phyloP scores from a whole-genome alignment of 1,140 invertebrate species.

The Brachionus calyciflorus region DNA sequence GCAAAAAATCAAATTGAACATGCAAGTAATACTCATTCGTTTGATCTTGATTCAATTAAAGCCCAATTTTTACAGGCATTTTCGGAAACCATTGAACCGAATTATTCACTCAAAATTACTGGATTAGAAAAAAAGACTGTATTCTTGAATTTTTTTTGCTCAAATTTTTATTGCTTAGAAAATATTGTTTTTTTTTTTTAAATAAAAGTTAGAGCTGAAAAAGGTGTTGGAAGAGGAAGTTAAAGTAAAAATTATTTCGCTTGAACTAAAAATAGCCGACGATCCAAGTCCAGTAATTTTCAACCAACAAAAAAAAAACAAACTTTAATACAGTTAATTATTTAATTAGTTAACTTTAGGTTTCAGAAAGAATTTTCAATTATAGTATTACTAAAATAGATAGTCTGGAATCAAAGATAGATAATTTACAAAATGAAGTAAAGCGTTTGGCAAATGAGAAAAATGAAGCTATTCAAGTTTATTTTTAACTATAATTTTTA shows the following conservation, averaged over 20 bases:
- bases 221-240: neutral
- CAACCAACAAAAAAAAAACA: neutral
- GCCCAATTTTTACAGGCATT: no score
- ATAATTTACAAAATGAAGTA: neutral
- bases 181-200: neutral
- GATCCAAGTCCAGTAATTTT: neutral
- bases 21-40: no score
- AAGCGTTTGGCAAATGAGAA: neutral
- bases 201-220: slow-evolving; percentile 3
- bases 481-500: no score
- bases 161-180: neutral
- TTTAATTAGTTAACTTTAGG: neutral
- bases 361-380: neutral
- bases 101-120: neutral
- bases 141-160: no score
- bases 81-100: no score
- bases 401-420: neutral
- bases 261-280: slow-evolving; percentile 8
- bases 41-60: no score
- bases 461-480: slow-evolving; percentile 14
- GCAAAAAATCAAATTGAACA: neutral
- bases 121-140: neutral
- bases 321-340: neutral
- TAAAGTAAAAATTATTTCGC: neutral
- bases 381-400: neutral